phyloP scores from a whole-genome alignment of 2,888 invertebrate species.

The Venusia cambrica region DNA sequence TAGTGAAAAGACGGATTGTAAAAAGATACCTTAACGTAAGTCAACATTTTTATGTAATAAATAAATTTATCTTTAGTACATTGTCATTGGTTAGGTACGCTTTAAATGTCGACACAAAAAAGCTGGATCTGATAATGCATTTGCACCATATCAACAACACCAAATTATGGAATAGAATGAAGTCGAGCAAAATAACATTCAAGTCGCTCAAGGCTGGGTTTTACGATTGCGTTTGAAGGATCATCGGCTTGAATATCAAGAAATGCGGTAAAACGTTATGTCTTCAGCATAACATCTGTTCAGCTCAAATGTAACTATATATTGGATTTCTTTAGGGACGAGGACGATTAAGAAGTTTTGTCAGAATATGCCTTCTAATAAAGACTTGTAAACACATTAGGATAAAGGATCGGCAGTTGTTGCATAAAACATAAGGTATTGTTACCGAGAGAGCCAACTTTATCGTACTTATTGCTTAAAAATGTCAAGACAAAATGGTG shows the following conservation, averaged over 20 bases:
- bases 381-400: too few species aligned
- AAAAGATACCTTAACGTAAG: too few species aligned
- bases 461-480: conserved; percentile 4
- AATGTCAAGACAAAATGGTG: conserved; percentile 16
- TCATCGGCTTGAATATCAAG: conserved; percentile 30
- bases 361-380: too few species aligned
- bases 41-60: too few species aligned
- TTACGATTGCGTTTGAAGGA: conserved; percentile 31
- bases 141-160: conserved; percentile 2
- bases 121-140: conserved; percentile 10
- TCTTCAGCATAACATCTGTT: conserved; percentile 12
- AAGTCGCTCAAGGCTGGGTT: conserved; percentile 31
- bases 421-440: too few species aligned
- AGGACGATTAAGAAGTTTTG: too few species aligned
- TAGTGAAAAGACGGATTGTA: too few species aligned
- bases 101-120: too few species aligned
- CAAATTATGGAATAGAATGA: conserved; percentile 19
- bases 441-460: too few species aligned
- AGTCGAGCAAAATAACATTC: conserved; percentile 22
- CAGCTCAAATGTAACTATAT: background rate
- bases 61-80: too few species aligned
- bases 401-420: too few species aligned
- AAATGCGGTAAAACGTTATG: conserved; percentile 32
- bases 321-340: background rate
- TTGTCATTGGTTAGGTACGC: too few species aligned